Base-by-base conservation (phyloP, 2,888 invertebrate species). In the Meteorus cinctellus region DNA sequence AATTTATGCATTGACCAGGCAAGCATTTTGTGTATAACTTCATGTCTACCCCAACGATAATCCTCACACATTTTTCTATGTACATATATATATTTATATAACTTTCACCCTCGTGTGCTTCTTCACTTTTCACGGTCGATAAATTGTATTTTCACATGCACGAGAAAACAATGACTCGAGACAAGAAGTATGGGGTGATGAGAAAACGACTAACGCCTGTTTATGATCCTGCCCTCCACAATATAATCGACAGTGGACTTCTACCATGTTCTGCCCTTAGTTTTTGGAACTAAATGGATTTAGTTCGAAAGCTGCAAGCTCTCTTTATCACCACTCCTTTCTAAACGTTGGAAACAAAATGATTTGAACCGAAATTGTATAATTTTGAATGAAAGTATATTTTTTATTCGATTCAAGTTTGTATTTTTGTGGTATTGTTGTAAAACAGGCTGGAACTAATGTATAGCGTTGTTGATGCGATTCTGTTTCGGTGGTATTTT, bases 161-260 rank as follows among this genome's bases (percentile, higher is more conserved):
- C 8, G 24, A 36, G 41, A 65, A 65, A 65, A 65, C 19, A 41
- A 65, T 65, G 19, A 41, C 65, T 34, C 34, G 34, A 31, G 36
- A n/a, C 24, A 24, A 48, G 48, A 51, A 41, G 31, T 29, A 6
- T 16, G 31, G 8, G 16, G 41, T 2, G 27, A 5, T 48, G 12
- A n/a, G 27, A 24, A 70, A 31, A 16, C 31, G 34, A 70, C 69
- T 70, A 70, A 70, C 59, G 55, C 59, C 34, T 55, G 69, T 70
- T 70, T 59, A 70, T 70, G 69, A 36, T 59, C 59, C 31, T 59
- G 29, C 31, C 55, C 59, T 34, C 36, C 29, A n/a, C 36, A 36
- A 70, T 70, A 70, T 34, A 70, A 55, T 51, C 69, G 19, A 59
- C 59, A 70, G 34, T 24, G 59, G 36, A 55, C 55, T 59, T n/a